These are phyloP conservation scores for Coryphaenoides rupestris DNA, from an alignment of 2,113 vertebrate genomes.

Conservation along the genomic window DNA sequence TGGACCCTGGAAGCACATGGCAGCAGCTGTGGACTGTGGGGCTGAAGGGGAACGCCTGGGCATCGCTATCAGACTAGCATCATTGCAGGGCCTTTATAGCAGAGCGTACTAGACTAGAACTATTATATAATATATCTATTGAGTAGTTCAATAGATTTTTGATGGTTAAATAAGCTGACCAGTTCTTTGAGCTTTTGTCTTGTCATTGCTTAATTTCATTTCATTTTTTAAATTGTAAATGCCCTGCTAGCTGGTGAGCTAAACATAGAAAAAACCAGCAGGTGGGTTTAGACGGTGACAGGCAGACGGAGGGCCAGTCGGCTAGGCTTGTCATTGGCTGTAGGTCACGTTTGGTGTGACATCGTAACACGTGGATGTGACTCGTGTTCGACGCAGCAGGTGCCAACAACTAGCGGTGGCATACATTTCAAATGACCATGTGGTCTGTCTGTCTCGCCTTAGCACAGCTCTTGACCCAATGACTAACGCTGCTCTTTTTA, in stretches of 20 bases:
- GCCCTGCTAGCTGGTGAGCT: background rate
- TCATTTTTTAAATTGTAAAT: no score
- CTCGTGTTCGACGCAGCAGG: conserved; percentile 9
- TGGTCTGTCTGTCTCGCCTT: background rate
- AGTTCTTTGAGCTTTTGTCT: no score
- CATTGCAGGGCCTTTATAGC: background rate
- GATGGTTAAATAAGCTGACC: background rate
- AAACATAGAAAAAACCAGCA: background rate
- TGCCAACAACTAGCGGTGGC: conserved; percentile 18
- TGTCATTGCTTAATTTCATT: no score
- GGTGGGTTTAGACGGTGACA: background rate
- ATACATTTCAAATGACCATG: conserved; percentile 8
- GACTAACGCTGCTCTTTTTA: background rate
- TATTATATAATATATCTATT: background rate
- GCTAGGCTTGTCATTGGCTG: background rate
- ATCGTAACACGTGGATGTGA: conserved; percentile 30
- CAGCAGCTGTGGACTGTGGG: conserved; percentile 36
- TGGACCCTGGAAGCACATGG: conserved; percentile 19
- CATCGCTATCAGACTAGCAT: no score
- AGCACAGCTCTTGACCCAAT: background rate
- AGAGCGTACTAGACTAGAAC: background rate
- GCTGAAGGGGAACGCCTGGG: conserved; percentile 1
- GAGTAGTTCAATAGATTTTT: background rate
- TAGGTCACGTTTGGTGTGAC: background rate
- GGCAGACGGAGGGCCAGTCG: background rate